Percentiles rank a stretch among this genome's conserved stretches.
These are phyloP conservation scores for Meandrina meandrites DNA, from an alignment of 92 coral and sea anemone species.

Conservation along the genomic window DNA sequence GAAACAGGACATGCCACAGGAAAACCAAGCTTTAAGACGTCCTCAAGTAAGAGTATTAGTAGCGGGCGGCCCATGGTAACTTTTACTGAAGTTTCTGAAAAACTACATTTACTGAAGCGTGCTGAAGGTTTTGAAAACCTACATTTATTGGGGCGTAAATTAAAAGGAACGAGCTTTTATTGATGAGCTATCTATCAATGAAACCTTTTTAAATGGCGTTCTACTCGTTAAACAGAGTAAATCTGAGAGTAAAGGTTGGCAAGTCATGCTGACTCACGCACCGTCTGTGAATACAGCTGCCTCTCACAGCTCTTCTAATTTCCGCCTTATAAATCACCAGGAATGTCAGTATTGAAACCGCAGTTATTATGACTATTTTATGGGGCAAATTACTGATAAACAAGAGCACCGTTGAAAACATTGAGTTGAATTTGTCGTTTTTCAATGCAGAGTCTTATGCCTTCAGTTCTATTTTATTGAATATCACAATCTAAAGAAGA, in stretches of 20 bases:
- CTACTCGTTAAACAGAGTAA: too few species aligned
- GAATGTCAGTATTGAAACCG: neutral
- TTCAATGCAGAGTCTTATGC: neutral
- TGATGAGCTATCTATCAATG: too few species aligned
- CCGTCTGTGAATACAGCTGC: neutral
- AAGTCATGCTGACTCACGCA: neutral
- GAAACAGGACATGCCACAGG: conserved; percentile 23
- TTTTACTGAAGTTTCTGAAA: neutral
- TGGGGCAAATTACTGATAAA: neutral
- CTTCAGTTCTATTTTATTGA: too few species aligned
- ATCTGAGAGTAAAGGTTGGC: too few species aligned
- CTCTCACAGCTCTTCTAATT: neutral
- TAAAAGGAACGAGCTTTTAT: too few species aligned
- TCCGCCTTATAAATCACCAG: neutral
- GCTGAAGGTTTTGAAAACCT: too few species aligned
- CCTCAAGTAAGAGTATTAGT: neutral
- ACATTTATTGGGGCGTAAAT: neutral
- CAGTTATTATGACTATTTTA: neutral
- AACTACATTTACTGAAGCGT: too few species aligned
- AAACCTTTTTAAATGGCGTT: too few species aligned
- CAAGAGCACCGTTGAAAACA: neutral
- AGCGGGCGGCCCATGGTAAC: neutral
- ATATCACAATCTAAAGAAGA: too few species aligned
- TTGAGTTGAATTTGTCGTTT: too few species aligned
- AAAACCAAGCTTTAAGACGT: neutral